phyloP scores from a whole-genome alignment of 2,113 vertebrate genomes.

The Hepsetus odoe region DNA sequence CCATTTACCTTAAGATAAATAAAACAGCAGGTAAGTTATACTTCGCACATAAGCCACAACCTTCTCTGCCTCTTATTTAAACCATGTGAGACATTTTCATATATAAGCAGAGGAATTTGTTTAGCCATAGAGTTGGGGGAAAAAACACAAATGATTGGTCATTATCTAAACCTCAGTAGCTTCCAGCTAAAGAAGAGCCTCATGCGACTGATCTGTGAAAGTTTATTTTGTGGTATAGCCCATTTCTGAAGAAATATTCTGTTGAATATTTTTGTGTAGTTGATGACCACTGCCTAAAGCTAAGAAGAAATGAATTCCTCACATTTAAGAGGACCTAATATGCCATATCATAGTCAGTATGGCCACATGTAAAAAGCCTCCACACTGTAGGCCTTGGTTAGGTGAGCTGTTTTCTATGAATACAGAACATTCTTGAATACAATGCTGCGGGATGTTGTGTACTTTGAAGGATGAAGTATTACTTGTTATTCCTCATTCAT shows the following conservation, averaged over 20 bases:
- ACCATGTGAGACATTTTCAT: slow-evolving; percentile 13
- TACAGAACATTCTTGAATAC: slow-evolving; percentile 20
- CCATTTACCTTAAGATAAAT: background rate
- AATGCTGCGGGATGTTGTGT: background rate
- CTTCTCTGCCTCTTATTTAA: background rate
- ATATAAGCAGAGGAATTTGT: slow-evolving; percentile 35
- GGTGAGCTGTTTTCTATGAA: background rate
- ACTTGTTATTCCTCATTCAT: background rate
- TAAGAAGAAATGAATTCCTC: background rate
- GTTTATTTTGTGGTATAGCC: background rate
- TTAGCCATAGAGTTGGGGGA: slow-evolving; percentile 13
- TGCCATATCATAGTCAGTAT: background rate
- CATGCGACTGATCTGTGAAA: background rate
- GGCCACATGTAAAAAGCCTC: too few species aligned
- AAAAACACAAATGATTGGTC: slow-evolving; percentile 17
- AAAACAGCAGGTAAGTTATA: background rate
- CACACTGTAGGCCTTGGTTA: background rate
- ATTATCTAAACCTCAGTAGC: slow-evolving; percentile 3
- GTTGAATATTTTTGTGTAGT: background rate
- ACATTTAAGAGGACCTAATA: background rate
- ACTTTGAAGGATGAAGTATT: slow-evolving; percentile 1
- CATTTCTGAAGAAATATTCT: background rate
- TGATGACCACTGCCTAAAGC: background rate
- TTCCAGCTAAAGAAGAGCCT: background rate
- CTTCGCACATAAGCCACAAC: background rate